These are phyloP conservation scores for Cryptus viduatorius DNA, from an alignment of 2,888 invertebrate genomes.

Conservation along the genomic window DNA sequence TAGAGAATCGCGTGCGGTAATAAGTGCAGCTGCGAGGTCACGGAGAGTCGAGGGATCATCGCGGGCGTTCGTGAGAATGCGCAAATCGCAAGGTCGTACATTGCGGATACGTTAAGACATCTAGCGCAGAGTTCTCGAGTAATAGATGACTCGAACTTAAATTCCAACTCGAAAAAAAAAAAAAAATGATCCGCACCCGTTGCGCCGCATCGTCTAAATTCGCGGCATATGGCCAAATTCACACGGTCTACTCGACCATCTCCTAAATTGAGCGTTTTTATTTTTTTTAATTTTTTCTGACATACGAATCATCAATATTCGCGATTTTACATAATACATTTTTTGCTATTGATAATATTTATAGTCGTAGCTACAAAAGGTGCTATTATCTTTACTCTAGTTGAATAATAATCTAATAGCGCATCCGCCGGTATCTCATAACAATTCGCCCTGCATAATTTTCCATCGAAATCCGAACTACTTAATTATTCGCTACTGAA, in stretches of 20 bases:
- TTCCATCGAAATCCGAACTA: background rate
- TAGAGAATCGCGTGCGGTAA: conserved; percentile 5
- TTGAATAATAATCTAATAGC: too few relatives aligned
- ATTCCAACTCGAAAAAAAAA: conserved; percentile 55
- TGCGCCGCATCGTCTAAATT: conserved; percentile 69
- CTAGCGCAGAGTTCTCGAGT: conserved; percentile 66
- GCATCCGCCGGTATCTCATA: background rate
- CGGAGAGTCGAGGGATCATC: background rate
- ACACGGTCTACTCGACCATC: conserved; percentile 76
- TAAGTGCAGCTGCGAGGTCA: conserved; percentile 21
- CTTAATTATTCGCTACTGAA: background rate
- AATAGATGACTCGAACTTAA: conserved; percentile 72
- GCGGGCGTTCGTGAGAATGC: conserved; percentile 20
- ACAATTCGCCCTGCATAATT: background rate
- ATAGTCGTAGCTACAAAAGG: too few relatives aligned
- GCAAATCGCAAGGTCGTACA: conserved; percentile 50
- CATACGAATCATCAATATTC: background rate
- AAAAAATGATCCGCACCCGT: conserved; percentile 55
- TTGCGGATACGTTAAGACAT: conserved; percentile 48
- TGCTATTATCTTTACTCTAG: too few relatives aligned
- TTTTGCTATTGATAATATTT: too few relatives aligned
- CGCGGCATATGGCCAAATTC: conserved; percentile 73
- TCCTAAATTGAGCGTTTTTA: conserved; percentile 37
- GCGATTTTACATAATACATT: too few relatives aligned
- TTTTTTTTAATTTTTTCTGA: conserved; percentile 29